Evolutionary conservation across 92 coral and sea anemone species (phyloP).

Genomic region (Umimayanthus chanpuru): DNA sequence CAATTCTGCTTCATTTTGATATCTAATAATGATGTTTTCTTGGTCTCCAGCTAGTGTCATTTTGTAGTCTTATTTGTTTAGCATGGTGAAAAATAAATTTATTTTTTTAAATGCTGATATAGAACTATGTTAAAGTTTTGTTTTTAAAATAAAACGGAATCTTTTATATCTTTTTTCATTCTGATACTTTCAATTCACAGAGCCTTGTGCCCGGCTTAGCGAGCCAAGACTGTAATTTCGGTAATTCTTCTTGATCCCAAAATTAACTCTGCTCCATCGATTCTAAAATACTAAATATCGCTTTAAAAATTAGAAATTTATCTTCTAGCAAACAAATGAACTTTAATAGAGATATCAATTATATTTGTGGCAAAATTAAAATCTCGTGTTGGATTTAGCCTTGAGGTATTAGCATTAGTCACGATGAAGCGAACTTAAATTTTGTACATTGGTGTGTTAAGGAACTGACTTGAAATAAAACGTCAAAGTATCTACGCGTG

Average conservation of each 20-base stretch:
- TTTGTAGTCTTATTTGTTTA: slow-evolving; percentile 71
- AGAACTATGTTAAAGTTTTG: slow-evolving; percentile 47
- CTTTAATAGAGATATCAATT: slow-evolving; percentile 78
- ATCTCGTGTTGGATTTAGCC: slow-evolving; percentile 46
- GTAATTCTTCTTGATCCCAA: slow-evolving; percentile 18
- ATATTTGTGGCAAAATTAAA: slow-evolving; percentile 72
- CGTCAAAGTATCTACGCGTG: slow-evolving; percentile 35
- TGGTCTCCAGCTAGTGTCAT: slow-evolving; percentile 53
- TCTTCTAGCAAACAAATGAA: slow-evolving; percentile 68
- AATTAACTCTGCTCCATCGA: slow-evolving; percentile 38
- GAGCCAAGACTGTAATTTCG: not conserved
- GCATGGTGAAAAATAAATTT: slow-evolving; percentile 64
- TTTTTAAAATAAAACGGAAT: slow-evolving; percentile 29
- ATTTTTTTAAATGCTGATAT: slow-evolving; percentile 67
- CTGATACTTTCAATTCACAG: slow-evolving; percentile 32
- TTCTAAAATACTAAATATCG: slow-evolving; percentile 57
- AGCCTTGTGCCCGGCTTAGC: not conserved
- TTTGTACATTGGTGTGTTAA: slow-evolving; percentile 12
- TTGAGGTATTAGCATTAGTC: slow-evolving; percentile 1
- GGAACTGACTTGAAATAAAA: not conserved
- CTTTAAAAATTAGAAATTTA: slow-evolving; percentile 63
- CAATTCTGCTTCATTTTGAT: slow-evolving; percentile 51
- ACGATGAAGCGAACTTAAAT: slow-evolving; percentile 11
- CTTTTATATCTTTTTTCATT: slow-evolving; percentile 12
- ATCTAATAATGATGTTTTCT: slow-evolving; percentile 63